A percentile compares a stretch with the other conserved stretches of the same genome.
These are phyloP conservation scores for Spea multiplicata DNA, from an alignment of 2,113 vertebrate genomes.

Conservation along the genomic window DNA sequence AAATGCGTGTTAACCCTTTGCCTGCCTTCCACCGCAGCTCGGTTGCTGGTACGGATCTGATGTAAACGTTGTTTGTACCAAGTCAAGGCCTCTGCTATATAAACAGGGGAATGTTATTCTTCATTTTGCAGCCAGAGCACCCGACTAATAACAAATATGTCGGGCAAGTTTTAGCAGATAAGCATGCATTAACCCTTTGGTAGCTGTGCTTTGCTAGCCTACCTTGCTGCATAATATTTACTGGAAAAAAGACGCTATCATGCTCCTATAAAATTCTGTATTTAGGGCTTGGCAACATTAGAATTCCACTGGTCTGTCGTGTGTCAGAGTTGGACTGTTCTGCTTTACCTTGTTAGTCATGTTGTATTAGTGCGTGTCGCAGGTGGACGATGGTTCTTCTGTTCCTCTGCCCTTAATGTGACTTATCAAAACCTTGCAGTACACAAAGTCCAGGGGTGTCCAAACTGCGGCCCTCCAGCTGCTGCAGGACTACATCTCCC, in stretches of 20 bases:
- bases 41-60: background rate
- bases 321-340: background rate
- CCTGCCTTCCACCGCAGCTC: background rate
- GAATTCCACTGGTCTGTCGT: background rate
- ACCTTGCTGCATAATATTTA: no score
- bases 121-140: slow-evolving; percentile 15
- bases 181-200: background rate
- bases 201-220: background rate
- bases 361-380: background rate
- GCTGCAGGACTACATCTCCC: no score
- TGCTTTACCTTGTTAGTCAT: slow-evolving; percentile 2
- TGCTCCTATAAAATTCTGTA: no score
- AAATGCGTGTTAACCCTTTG: slow-evolving; percentile 10
- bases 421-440: no score
- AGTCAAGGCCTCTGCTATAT: slow-evolving; percentile 28
- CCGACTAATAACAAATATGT: slow-evolving; percentile 8
- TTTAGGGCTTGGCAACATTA: background rate
- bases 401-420: slow-evolving; percentile 23
- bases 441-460: no score
- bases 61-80: slow-evolving; percentile 23
- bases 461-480: no score
- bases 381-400: slow-evolving; percentile 19
- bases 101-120: slow-evolving; percentile 35
- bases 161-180: background rate
- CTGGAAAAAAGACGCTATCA: background rate